phyloP scores from a whole-genome alignment of 2,888 invertebrate genomes.

The Xylocampa areola region DNA sequence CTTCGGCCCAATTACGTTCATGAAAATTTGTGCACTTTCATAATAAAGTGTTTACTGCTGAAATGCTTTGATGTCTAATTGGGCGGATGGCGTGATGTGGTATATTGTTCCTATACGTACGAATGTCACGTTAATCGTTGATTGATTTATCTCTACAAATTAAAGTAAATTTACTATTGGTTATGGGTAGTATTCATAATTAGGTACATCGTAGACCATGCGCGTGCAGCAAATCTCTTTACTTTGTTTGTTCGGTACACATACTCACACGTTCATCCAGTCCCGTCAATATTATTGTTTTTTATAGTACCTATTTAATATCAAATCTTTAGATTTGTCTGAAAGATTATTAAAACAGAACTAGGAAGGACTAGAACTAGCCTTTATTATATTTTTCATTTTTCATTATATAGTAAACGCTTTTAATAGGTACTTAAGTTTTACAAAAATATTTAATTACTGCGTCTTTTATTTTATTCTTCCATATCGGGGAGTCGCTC shows the following conservation, averaged over 20 bases:
- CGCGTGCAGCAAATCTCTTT: slow-evolving; percentile 16
- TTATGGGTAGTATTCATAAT: slow-evolving; percentile 50
- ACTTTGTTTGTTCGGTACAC: slow-evolving; percentile 16
- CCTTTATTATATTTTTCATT: no score
- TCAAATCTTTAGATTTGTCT: no score
- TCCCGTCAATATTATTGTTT: no score
- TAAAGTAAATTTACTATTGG: slow-evolving; percentile 52
- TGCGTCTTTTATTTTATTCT: no score
- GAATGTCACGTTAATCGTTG: slow-evolving; percentile 68
- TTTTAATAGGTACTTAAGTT: no score
- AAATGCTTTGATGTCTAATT: slow-evolving; percentile 87
- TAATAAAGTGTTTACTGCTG: slow-evolving; percentile 81
- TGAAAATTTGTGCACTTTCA: slow-evolving; percentile 84
- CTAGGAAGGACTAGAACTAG: no score
- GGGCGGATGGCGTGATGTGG: slow-evolving; percentile 69
- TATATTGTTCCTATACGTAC: slow-evolving; percentile 63
- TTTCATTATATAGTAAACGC: no score
- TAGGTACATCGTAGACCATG: slow-evolving; percentile 34
- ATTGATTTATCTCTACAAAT: slow-evolving; percentile 75
- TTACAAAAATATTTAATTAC: no score
- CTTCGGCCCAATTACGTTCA: slow-evolving; percentile 83
- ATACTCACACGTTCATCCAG: no score
- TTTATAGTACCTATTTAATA: no score
- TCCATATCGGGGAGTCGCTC: no score
- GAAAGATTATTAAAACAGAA: no score